A percentile compares a stretch with the other conserved stretches of the same genome.
These are phyloP conservation scores for Eremobia ochroleuca DNA, from an alignment of 2,888 invertebrate genomes.

Conservation along the genomic window DNA sequence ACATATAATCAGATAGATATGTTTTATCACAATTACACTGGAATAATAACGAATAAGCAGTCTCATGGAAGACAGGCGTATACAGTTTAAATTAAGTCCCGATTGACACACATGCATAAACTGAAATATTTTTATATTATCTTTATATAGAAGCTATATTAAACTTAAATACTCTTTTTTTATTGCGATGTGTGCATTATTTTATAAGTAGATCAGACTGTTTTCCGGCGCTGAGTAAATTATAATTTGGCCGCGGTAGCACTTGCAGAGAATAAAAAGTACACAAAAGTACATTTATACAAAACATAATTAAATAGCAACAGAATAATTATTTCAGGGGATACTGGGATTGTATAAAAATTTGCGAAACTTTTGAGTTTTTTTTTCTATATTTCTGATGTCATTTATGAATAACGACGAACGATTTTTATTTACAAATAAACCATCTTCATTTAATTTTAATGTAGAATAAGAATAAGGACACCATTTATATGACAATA, in stretches of 20 bases:
- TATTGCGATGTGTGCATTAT: constrained; percentile 28
- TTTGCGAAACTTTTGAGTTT: not conserved
- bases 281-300: too few relatives aligned
- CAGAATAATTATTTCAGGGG: constrained; percentile 21
- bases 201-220: constrained; percentile 35
- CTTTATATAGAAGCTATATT: constrained; percentile 19
- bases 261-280: constrained; percentile 16
- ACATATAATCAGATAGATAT: constrained; percentile 32
- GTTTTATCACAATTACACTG: constrained; percentile 67
- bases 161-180: constrained; percentile 15
- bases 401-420: constrained; percentile 42
- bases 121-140: constrained; percentile 24
- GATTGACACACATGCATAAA: constrained; percentile 41
- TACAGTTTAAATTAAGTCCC: constrained; percentile 40
- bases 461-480: constrained; percentile 21
- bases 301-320: constrained; percentile 18
- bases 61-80: constrained; percentile 67
- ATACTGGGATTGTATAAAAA: constrained; percentile 31
- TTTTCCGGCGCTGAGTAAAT: constrained; percentile 10
- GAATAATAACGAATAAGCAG: constrained; percentile 67
- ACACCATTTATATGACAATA: constrained; percentile 44
- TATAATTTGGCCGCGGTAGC: constrained; percentile 3
- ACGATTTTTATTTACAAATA: constrained; percentile 63
- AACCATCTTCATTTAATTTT: constrained; percentile 24
- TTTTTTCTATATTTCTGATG: constrained; percentile 17